Conservation (phyloP, 2,888 invertebrate genomes). For the Gari tellinella region DNA sequence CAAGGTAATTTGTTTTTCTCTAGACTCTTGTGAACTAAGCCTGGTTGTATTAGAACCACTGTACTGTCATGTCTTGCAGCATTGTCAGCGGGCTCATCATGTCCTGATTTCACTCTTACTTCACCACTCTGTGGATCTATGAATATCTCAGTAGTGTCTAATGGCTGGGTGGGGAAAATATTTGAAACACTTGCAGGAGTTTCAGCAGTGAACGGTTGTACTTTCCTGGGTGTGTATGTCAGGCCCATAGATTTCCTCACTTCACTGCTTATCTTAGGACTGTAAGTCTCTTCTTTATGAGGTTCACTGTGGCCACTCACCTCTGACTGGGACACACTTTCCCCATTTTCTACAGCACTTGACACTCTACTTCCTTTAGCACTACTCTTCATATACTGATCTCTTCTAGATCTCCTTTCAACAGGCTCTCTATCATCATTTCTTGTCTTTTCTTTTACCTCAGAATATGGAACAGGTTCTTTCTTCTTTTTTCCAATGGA, state of each 20-base stretch:
- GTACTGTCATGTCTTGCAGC: constrained; percentile 24
- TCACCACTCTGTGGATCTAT: constrained; percentile 49
- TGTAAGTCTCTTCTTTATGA: not conserved
- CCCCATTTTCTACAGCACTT: not conserved
- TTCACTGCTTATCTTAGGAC: constrained; percentile 2
- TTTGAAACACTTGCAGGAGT: not conserved
- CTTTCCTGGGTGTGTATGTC: constrained; percentile 22
- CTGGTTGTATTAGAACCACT: constrained; percentile 37
- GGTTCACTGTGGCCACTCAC: no score
- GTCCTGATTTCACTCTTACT: constrained; percentile 31
- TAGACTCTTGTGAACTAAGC: constrained; percentile 27
- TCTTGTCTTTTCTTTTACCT: not conserved
- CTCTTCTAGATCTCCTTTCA: constrained; percentile 24
- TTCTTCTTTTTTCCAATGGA: constrained; percentile 7
- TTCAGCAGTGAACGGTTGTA: constrained; percentile 5
- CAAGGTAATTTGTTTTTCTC: constrained; percentile 41
- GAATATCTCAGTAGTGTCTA: constrained; percentile 39
- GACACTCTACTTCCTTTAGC: not conserved
- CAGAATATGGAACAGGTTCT: not conserved
- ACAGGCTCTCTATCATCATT: constrained; percentile 1
- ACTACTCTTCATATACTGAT: constrained; percentile 22
- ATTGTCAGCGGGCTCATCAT: constrained; percentile 12
- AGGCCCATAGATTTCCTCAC: not conserved
- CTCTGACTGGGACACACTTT: no score
- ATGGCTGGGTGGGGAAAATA: constrained; percentile 32